Base-by-base conservation (phyloP, 2,888 invertebrate genomes). In the Lasius platythorax region DNA sequence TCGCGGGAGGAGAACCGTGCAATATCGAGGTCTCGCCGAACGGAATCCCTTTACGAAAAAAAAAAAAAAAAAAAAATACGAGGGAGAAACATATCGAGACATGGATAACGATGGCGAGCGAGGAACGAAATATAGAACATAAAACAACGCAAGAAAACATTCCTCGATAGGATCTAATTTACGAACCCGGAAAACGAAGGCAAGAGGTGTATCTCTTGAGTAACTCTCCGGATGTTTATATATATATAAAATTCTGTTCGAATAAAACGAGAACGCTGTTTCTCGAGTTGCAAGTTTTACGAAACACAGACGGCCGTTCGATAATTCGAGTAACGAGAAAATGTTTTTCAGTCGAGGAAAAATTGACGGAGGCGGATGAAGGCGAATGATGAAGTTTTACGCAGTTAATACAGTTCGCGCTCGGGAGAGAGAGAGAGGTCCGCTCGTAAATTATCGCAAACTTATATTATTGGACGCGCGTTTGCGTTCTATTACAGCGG, bases 81-180 rank as follows among this genome's bases (percentile, higher is more conserved):
- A n/a, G 28, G 11, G 23, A 3, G 58, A 15, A 78, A 68, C 40
- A 56, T 78, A 70, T 79, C 56, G 72, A 58, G 78, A 79, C 72
- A 79, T 43, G 58, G 78, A 79, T 79, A 79, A 79, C 78, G 15
- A 30, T 30, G 58, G 68, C 56, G 68, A 67, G 40, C n/a, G 37
- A 67, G 50, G 28, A 76, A 23, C 23, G 23, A 23, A 40, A 76
- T 56, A 67, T 53, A 72, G 58, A 58, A 53, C n/a, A n/a, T 50
- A 18, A 40, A 56, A 33, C 68, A 18, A 58, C 23, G 43, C 23
- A 70, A 78, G 43, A 15, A n/a, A 46, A 33, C 70, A 43, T 70
- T 50, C 9, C 28, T 12, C 68, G 68, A 43, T 18, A 15, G 12
- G n/a, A 72, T 79, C 58, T 46, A 46, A 58, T 79, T 81, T 61